phyloP scores from a whole-genome alignment of 2,113 vertebrate genomes.

The Telmatochromis brichardi region DNA sequence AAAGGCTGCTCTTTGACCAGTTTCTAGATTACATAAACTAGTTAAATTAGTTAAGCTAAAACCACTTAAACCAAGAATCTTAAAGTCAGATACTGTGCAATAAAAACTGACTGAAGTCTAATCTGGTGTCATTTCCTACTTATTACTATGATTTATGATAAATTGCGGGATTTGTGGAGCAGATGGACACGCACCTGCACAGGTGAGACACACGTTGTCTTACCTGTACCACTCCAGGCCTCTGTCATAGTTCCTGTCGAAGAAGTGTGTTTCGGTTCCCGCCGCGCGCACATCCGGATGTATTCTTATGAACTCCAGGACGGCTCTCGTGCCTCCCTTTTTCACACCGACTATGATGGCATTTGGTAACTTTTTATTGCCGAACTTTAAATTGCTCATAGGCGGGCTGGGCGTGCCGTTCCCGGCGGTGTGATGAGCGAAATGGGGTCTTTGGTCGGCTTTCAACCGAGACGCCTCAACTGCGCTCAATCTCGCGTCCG shows the following conservation, averaged over 20 bases:
- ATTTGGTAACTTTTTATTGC: slow-evolving; percentile 83
- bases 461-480: background rate
- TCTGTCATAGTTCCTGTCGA: slow-evolving; percentile 86
- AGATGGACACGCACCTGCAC: background rate
- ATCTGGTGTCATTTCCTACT: background rate
- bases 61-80: background rate
- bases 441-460: slow-evolving; percentile 5
- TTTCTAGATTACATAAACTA: background rate
- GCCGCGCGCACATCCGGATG: slow-evolving; percentile 88
- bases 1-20: background rate
- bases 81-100: background rate
- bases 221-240: slow-evolving; percentile 96
- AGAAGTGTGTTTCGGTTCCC: slow-evolving; percentile 91
- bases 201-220: slow-evolving; percentile 30
- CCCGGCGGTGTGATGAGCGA: background rate
- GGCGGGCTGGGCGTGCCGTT: slow-evolving; percentile 40
- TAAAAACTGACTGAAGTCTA: background rate
- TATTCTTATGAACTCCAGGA: slow-evolving; percentile 88
- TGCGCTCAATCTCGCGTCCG: slow-evolving; percentile 11
- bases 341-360: slow-evolving; percentile 94
- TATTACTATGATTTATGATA: background rate
- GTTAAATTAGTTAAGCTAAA: background rate
- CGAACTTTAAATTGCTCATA: slow-evolving; percentile 52
- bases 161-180: background rate
- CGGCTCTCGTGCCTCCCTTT: slow-evolving; percentile 88